phyloP scores from a whole-genome alignment of 2,113 vertebrate genomes.

The Dipodomys spectabilis region DNA sequence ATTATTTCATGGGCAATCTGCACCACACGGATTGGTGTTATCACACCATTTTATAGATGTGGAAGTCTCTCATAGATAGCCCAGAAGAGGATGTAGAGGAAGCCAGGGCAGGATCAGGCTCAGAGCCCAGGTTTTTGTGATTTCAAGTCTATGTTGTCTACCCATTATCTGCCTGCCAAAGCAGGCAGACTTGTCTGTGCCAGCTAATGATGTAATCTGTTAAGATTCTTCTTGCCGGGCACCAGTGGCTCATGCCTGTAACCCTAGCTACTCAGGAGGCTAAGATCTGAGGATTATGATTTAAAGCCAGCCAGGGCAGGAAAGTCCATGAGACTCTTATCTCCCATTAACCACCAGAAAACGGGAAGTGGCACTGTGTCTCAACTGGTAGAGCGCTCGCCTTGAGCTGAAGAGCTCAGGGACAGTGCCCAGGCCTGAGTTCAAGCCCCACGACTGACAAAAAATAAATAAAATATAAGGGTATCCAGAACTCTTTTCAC shows the following conservation, averaged over 20 bases:
- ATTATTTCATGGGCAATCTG: not conserved
- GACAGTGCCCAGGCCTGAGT: too few species aligned
- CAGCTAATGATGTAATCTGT: not conserved
- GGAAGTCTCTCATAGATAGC: not conserved
- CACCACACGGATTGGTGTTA: not conserved
- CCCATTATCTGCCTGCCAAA: not conserved
- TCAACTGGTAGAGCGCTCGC: too few species aligned
- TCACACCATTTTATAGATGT: not conserved
- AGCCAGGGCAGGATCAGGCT: not conserved
- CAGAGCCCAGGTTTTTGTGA: not conserved
- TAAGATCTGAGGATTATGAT: too few species aligned
- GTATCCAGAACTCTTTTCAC: not conserved
- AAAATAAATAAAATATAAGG: not conserved
- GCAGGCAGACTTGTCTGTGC: not conserved
- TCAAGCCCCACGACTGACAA: too few species aligned
- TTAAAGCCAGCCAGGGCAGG: too few species aligned
- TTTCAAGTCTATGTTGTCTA: not conserved
- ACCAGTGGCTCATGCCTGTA: too few species aligned
- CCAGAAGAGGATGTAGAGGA: not conserved
- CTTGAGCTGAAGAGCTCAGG: too few species aligned
- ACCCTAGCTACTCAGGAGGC: too few species aligned
- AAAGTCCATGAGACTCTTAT: too few species aligned
- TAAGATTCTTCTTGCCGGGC: not conserved
- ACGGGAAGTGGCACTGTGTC: too few species aligned
- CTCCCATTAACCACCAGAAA: too few species aligned